Conservation (phyloP, 2,888 invertebrate genomes). For the Macropis europaea region DNA sequence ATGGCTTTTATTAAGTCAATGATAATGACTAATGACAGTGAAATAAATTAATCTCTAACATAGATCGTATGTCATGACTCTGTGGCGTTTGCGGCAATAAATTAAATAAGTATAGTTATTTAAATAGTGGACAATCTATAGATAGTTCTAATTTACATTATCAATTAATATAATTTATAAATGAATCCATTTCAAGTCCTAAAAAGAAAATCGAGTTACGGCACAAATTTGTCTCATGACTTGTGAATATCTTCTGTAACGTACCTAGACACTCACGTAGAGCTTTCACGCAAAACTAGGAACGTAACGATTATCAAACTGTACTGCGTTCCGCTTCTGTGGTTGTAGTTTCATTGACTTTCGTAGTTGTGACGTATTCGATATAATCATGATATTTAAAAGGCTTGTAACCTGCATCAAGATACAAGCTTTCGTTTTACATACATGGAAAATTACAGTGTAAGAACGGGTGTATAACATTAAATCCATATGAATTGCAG, state of each 20-base stretch:
- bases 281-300: neutral
- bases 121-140: conserved; percentile 39
- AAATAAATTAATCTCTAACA: conserved; percentile 53
- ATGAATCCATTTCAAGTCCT: conserved; percentile 19
- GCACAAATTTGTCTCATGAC: conserved; percentile 1
- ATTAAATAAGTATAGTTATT: conserved; percentile 48
- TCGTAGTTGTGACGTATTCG: no score
- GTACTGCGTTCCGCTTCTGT: neutral
- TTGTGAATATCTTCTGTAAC: conserved; percentile 1
- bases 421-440: neutral
- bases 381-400: conserved; percentile 14
- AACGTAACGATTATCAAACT: neutral
- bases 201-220: conserved; percentile 15
- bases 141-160: conserved; percentile 31
- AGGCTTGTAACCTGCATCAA: neutral
- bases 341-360: neutral
- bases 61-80: conserved; percentile 11
- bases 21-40: conserved; percentile 41
- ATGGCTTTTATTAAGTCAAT: conserved; percentile 52
- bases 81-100: conserved; percentile 35
- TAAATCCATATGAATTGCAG: neutral
- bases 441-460: conserved; percentile 13
- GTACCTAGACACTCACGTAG: neutral
- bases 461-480: conserved; percentile 5
- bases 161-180: conserved; percentile 31